Evolutionary conservation across 2,888 invertebrate genomes (phyloP).

Genomic region (Eretmocerus hayati): DNA sequence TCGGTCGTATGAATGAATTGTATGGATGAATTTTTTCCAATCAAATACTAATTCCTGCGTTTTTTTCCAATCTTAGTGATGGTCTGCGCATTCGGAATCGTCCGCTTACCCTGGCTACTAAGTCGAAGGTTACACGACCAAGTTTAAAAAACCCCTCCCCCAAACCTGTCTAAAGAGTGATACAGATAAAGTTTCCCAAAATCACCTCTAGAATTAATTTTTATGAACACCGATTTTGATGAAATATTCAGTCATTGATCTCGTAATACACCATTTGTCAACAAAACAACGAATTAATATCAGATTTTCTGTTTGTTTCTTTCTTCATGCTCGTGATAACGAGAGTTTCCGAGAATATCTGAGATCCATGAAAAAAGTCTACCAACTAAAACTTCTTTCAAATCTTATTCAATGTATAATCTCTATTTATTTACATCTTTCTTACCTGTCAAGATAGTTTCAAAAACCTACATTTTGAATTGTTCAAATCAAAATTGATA

Average conservation of each 20-base stretch:
- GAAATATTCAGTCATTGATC: not conserved
- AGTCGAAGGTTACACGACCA: slow-evolving; percentile 44
- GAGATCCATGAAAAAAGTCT: too few relatives aligned
- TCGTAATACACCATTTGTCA: too few relatives aligned
- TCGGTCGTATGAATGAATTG: slow-evolving; percentile 34
- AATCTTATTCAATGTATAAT: too few relatives aligned
- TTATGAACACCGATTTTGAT: not conserved
- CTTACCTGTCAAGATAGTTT: too few relatives aligned
- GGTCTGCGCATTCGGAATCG: slow-evolving; percentile 45
- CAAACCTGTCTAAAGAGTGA: slow-evolving; percentile 27
- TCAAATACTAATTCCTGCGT: slow-evolving; percentile 45
- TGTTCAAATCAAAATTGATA: too few relatives aligned
- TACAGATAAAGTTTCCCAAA: slow-evolving; percentile 17
- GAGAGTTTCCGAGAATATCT: too few relatives aligned
- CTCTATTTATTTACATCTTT: too few relatives aligned
- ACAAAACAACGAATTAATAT: too few relatives aligned
- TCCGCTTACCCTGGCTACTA: slow-evolving; percentile 44
- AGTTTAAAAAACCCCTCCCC: slow-evolving; percentile 29
- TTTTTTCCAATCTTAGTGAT: slow-evolving; percentile 47
- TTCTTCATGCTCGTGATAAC: too few relatives aligned
- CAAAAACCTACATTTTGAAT: not conserved
- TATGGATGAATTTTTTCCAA: slow-evolving; percentile 39
- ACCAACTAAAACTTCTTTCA: too few relatives aligned
- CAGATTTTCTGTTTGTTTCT: too few relatives aligned
- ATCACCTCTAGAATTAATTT: not conserved